These are phyloP conservation scores for Cryptophagus acutangulus DNA, from an alignment of 2,888 invertebrate genomes.

Conservation along the genomic window DNA sequence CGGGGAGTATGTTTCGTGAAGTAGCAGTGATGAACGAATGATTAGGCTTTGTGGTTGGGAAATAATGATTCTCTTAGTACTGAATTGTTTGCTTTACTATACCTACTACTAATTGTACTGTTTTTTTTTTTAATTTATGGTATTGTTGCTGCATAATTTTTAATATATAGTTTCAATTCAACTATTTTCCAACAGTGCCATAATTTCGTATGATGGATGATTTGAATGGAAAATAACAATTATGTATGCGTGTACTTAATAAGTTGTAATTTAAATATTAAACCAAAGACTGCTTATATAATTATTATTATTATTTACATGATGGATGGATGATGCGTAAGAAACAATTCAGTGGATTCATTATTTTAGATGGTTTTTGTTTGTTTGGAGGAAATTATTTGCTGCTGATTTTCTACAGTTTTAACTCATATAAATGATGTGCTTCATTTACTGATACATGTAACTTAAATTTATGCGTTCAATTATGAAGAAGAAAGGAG, in stretches of 20 bases:
- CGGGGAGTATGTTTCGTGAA: slow-evolving; percentile 48
- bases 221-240: background rate
- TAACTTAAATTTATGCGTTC: background rate
- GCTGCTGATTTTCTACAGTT: too few species aligned
- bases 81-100: slow-evolving; percentile 27
- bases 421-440: background rate
- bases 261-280: slow-evolving; percentile 21
- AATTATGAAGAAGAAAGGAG: too few species aligned
- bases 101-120: slow-evolving; percentile 15
- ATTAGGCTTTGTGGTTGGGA: slow-evolving; percentile 7
- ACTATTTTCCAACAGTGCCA: background rate
- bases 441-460: background rate
- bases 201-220: background rate
- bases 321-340: slow-evolving; percentile 8
- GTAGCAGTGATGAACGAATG: slow-evolving; percentile 50
- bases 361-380: too few species aligned
- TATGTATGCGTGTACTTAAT: slow-evolving; percentile 17
- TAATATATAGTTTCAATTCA: too few species aligned
- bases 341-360: slow-evolving; percentile 21
- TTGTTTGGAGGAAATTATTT: too few species aligned
- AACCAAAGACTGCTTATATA: slow-evolving; percentile 33
- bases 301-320: slow-evolving; percentile 1
- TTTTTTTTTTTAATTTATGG: too few species aligned
- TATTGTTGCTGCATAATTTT: slow-evolving; percentile 7
- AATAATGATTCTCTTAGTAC: slow-evolving; percentile 6